A percentile compares a stretch with the other conserved stretches of the same genome.
Evolutionary conservation across 2,113 vertebrate species (phyloP).

Genomic region (Stictonetta naevosa): DNA sequence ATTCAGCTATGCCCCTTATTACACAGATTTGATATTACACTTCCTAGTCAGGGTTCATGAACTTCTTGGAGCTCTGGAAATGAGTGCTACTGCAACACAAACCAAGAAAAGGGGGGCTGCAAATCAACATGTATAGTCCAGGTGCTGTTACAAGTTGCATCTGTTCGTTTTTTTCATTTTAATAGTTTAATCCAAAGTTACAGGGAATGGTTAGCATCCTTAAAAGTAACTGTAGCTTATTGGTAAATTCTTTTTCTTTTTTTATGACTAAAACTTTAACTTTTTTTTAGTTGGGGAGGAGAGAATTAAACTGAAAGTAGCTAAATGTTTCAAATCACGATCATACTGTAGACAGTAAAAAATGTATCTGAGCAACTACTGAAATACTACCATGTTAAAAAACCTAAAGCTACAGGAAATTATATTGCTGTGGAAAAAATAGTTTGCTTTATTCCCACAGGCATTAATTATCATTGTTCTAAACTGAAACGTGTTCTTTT

Average conservation of each 20-base stretch:
- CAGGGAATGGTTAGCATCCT: accelerated
- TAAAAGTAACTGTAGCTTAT: not conserved
- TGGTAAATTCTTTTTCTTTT: not conserved
- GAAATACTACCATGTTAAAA: not conserved
- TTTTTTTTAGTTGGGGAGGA: not conserved
- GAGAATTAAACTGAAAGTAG: not conserved
- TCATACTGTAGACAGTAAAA: not conserved
- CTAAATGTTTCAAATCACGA: not conserved
- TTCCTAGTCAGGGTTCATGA: not conserved
- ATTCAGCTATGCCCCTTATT: not conserved
- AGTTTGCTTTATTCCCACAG: slow-evolving; percentile 37
- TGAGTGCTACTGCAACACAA: not conserved
- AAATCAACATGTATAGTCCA: not conserved
- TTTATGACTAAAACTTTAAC: not conserved
- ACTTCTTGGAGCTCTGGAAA: not conserved
- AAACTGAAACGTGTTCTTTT: slow-evolving; percentile 24
- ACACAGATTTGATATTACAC: not conserved
- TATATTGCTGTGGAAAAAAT: slow-evolving; percentile 32
- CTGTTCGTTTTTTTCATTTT: not conserved
- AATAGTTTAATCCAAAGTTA: not conserved
- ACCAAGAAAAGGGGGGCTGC: accelerated
- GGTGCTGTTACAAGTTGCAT: not conserved
- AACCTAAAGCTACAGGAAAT: slow-evolving; percentile 32
- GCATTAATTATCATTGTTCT: slow-evolving; percentile 52
- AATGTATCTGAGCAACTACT: not conserved